Evolutionary conservation across 2,888 invertebrate species (phyloP).

Genomic region (Amorpha juglandis): DNA sequence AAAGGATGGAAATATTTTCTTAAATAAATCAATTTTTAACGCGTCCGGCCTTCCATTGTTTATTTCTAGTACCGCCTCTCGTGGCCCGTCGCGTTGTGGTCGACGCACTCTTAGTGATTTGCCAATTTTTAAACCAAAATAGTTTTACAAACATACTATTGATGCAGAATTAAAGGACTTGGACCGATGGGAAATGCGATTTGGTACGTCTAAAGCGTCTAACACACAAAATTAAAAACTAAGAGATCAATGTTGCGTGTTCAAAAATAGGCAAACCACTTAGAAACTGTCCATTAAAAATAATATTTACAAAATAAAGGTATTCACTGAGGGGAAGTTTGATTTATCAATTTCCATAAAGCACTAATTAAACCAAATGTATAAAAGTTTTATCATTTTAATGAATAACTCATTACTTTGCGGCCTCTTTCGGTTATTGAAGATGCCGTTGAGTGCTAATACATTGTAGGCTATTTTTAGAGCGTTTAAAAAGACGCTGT

Average conservation of each 20-base stretch:
- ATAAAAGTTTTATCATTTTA: too few species aligned
- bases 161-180: background rate
- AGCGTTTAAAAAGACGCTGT: background rate
- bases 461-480: background rate
- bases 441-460: background rate
- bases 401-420: background rate
- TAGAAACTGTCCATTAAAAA: conserved; percentile 33
- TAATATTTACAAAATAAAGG: conserved; percentile 41
- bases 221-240: conserved; percentile 41
- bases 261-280: conserved; percentile 66
- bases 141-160: background rate
- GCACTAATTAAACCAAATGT: background rate
- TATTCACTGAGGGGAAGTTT: conserved; percentile 10
- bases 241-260: conserved; percentile 54
- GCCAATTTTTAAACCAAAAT: conserved; percentile 13
- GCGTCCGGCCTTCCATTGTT: background rate
- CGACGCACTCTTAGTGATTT: conserved; percentile 8
- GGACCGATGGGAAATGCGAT: conserved; percentile 2
- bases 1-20: too few species aligned
- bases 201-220: conserved; percentile 13
- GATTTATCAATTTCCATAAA: background rate
- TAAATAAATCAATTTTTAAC: background rate
- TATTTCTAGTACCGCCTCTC: background rate
- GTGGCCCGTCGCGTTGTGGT: background rate
- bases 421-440: background rate